These are phyloP conservation scores for Simalia tracyae DNA, from an alignment of 2,797 vertebrate species.

Conservation along the genomic window DNA sequence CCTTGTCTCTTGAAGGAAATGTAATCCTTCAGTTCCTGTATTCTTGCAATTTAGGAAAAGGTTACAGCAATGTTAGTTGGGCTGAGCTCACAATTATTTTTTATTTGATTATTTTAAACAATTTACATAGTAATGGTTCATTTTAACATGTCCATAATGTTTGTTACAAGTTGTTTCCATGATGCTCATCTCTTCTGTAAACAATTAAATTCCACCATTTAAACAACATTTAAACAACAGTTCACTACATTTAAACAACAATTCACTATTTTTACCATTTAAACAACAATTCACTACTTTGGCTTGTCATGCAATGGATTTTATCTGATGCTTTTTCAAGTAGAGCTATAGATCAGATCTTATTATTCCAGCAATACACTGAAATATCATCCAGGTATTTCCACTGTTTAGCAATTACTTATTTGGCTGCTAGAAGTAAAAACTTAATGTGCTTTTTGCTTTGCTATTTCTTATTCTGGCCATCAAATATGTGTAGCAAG, in stretches of 20 bases:
- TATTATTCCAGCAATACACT: background rate
- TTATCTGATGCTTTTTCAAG: background rate
- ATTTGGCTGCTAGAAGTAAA: too few relatives aligned
- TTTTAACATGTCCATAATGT: background rate
- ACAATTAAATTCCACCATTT: background rate
- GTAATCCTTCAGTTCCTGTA: background rate
- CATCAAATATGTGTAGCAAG: too few relatives aligned
- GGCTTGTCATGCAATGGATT: background rate
- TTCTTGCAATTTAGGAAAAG: background rate
- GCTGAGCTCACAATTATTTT: background rate
- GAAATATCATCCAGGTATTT: too few relatives aligned
- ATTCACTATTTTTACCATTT: background rate
- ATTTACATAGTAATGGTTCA: background rate
- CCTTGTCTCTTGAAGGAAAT: background rate
- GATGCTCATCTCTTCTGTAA: background rate
- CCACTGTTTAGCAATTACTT: too few relatives aligned
- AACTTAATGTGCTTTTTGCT: too few relatives aligned
- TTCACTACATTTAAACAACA: background rate
- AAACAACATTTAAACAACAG: background rate
- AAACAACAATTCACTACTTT: background rate
- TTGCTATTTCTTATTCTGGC: too few relatives aligned
- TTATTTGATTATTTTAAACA: background rate
- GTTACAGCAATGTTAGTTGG: background rate
- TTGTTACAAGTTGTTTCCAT: background rate
- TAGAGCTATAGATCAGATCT: background rate